These are phyloP conservation scores for Gryllus bimaculatus DNA, from an alignment of 1,140 invertebrate genomes.

Conservation along the genomic window DNA sequence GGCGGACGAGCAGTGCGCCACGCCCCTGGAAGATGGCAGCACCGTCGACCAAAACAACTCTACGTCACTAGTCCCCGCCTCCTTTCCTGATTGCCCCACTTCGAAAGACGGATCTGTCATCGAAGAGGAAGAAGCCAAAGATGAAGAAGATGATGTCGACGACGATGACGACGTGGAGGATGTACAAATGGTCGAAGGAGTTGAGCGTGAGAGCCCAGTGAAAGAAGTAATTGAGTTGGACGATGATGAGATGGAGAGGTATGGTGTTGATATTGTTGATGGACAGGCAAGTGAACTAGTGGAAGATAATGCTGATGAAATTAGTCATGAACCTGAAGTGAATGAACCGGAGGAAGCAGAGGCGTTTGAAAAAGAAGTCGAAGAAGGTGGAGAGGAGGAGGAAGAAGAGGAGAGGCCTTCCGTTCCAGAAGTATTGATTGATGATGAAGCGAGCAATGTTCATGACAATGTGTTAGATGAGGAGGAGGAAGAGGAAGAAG, in stretches of 20 bases:
- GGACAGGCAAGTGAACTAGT: conserved; percentile 8
- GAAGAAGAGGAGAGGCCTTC: conserved; percentile 8
- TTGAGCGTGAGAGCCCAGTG: not conserved
- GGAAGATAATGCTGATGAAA: not conserved
- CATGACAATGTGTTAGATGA: not conserved
- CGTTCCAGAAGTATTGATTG: not conserved
- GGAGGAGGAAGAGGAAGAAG: conserved; percentile 6
- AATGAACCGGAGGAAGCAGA: conserved; percentile 3
- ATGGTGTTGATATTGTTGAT: not conserved
- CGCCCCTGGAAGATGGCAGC: conserved; percentile 25
- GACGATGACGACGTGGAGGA: conserved; percentile 22
- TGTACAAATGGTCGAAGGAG: conserved; percentile 8
- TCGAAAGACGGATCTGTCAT: conserved; percentile 1
- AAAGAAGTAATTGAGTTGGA: not conserved
- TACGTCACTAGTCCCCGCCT: conserved; percentile 13
- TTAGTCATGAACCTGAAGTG: not conserved
- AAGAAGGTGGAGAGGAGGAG: not conserved
- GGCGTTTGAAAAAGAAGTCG: not conserved
- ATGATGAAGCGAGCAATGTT: conserved; percentile 9
- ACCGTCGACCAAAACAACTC: conserved; percentile 5
- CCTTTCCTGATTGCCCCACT: not conserved
- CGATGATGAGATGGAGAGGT: conserved; percentile 11
- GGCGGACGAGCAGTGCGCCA: conserved; percentile 12
- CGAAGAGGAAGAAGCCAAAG: conserved; percentile 24
- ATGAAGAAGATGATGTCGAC: conserved; percentile 18